Conservation (phyloP, 2,113 vertebrate species). For the Formicarius rufipectus region DNA sequence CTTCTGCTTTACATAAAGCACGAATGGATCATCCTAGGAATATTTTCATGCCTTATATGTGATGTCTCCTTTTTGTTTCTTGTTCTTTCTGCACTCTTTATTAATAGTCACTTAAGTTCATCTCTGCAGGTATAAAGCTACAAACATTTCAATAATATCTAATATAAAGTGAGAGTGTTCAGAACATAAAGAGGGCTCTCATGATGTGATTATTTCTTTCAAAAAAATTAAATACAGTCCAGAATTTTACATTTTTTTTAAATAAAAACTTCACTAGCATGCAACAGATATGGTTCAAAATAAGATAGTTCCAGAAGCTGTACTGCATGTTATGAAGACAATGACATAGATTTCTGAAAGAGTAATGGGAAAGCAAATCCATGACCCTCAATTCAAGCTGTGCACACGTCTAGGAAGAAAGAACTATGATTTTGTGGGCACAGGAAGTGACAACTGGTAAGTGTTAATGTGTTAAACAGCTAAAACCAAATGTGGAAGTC, state of each 20-base stretch:
- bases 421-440: background rate
- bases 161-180: background rate
- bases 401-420: background rate
- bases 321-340: accelerated
- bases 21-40: background rate
- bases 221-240: background rate
- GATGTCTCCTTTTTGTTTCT: background rate
- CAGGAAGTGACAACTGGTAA: background rate
- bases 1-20: background rate
- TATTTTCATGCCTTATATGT: background rate
- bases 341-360: background rate
- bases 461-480: background rate
- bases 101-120: background rate
- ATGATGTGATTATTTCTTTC: background rate
- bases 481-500: background rate
- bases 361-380: background rate
- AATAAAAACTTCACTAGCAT: background rate
- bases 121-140: background rate
- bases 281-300: background rate
- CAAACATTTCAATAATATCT: background rate
- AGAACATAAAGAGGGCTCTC: background rate
- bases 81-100: background rate
- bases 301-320: background rate
- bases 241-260: background rate
- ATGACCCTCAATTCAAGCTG: background rate